Evolutionary conservation across 2,888 invertebrate genomes (phyloP).

Genomic region (Lingula anatina): DNA sequence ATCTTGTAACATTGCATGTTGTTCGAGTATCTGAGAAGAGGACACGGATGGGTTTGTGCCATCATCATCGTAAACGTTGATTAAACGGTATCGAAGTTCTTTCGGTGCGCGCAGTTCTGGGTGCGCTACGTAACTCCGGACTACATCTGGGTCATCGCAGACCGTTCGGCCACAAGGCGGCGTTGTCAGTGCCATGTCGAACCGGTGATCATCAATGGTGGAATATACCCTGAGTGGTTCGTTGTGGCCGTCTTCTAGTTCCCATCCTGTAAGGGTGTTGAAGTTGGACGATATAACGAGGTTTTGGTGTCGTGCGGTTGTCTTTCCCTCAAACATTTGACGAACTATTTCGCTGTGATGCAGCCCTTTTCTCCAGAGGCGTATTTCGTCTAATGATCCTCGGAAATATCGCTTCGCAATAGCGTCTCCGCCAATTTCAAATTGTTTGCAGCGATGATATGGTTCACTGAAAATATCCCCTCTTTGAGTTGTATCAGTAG

Average conservation of each 20-base stretch:
- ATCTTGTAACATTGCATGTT: slow-evolving; percentile 24
- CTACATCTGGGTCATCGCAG: slow-evolving; percentile 40
- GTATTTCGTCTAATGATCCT: slow-evolving; percentile 26
- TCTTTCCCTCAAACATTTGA: slow-evolving; percentile 9
- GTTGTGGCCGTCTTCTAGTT: no score
- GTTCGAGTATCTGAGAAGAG: slow-evolving; percentile 23
- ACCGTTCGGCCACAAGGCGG: slow-evolving; percentile 41
- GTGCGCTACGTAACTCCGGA: slow-evolving; percentile 23
- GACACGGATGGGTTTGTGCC: slow-evolving; percentile 31
- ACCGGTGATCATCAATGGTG: no score
- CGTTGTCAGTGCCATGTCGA: slow-evolving; percentile 19
- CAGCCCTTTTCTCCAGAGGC: slow-evolving; percentile 22
- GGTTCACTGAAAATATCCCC: slow-evolving; percentile 20
- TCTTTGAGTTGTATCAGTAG: slow-evolving; percentile 17
- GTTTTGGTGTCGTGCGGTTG: no score
- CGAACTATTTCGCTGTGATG: slow-evolving; percentile 22
- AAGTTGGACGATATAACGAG: no score
- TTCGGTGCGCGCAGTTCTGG: slow-evolving; percentile 20
- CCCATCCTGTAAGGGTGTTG: no score
- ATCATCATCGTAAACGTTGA: slow-evolving; percentile 34
- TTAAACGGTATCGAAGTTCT: slow-evolving; percentile 27
- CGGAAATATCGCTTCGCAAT: slow-evolving; percentile 16
- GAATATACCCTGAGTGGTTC: no score
- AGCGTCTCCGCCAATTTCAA: slow-evolving; percentile 27
- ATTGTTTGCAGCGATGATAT: slow-evolving; percentile 15